Base-by-base conservation (phyloP, 2,113 vertebrate species). In the Rhizomys pruinosus region DNA sequence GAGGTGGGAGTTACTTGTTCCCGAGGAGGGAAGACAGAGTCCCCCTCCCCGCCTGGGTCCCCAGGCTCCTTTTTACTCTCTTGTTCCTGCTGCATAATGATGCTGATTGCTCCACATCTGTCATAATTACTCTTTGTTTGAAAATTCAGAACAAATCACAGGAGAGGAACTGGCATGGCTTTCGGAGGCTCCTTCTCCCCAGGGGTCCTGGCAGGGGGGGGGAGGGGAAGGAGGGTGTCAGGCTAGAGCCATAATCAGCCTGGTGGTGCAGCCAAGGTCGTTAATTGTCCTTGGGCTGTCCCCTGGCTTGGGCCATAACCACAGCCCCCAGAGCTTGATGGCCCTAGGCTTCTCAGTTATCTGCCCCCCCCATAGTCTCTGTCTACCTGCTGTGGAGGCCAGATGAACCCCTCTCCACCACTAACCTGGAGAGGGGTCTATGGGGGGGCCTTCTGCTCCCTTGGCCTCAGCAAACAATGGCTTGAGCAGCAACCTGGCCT, bases 61-160 rank as follows among this genome's bases (percentile, higher is more conserved):
- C 89, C 68, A 92, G 63, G 69, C 88, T 96, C 96, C 91, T 94
- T 95, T 93, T 96, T 94, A 68, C 89, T 95, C 96, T 96, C 97
- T 96, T 95, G 95, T 94, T 96, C 92, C 93, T 92, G 27, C 94
- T 13, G 92, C 94, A 96, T 97, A 96, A 96, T 97, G 96, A 96
- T 84, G 92, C 96, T 96, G 95, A 97, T 97, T 97, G 96, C 96
- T 87, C 77, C 90, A 94, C 95, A 95, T 97, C 97, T 96, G 97
- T 97, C 95, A 96, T 96, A 97, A 97, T 97, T 97, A 97, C 95
- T 97, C 96, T 97, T 97, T 97, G 97, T 97, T 97, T 96, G 96
- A 97, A 97, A 96, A 97, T 97, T 97, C 97, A 97, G 96, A 97
- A 97, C 96, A 96, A 95, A 96, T 97, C 97, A 97, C 96, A 95